Conservation (phyloP, 2,113 vertebrate species). For the Rhabdomys dilectus region DNA sequence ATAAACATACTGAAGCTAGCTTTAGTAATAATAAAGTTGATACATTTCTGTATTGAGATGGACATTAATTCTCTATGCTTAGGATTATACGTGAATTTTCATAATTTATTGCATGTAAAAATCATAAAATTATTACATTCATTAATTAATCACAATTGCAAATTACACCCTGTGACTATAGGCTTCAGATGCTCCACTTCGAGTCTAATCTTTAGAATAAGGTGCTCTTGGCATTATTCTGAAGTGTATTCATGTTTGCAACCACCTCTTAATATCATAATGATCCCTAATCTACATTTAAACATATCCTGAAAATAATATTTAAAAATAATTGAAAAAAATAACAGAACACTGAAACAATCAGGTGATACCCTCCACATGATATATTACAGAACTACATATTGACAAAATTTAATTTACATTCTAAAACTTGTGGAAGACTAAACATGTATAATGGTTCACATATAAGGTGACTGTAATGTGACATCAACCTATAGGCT, state of each 20-base stretch:
- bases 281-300: background rate
- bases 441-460: background rate
- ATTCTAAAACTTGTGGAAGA: background rate
- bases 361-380: background rate
- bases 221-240: background rate
- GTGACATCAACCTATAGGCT: background rate
- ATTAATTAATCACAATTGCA: background rate
- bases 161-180: fast-evolving
- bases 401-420: background rate
- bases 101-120: background rate
- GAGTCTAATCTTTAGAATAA: background rate
- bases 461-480: background rate
- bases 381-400: background rate
- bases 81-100: background rate
- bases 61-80: background rate
- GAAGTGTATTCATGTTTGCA: background rate
- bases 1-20: background rate
- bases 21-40: background rate
- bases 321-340: background rate
- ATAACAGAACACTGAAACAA: background rate
- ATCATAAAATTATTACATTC: background rate
- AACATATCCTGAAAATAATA: background rate
- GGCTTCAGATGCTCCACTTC: background rate
- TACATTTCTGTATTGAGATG: background rate
- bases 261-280: background rate